Conservation (phyloP, 2,113 vertebrate genomes). For the Onychostoma macrolepis region DNA sequence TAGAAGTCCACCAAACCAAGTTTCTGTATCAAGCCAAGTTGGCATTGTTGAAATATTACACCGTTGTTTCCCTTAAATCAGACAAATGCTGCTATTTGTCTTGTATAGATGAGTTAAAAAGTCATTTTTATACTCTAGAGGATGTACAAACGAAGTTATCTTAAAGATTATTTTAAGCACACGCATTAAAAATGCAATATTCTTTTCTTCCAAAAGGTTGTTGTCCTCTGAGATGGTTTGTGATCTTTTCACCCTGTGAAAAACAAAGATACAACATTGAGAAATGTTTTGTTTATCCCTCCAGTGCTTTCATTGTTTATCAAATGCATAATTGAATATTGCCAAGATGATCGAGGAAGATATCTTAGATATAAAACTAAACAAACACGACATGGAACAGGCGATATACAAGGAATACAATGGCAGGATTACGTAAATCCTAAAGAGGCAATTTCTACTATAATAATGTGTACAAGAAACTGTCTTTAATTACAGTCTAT, state of each 20-base stretch:
- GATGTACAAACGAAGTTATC: neutral
- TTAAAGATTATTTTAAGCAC: neutral
- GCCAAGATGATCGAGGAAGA: neutral
- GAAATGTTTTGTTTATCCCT: neutral
- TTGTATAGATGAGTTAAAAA: neutral
- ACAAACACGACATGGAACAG: neutral
- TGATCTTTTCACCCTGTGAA: conserved; percentile 15
- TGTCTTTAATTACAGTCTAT: neutral
- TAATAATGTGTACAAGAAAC: conserved; percentile 21
- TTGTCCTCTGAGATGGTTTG: neutral
- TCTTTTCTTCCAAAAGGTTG: neutral
- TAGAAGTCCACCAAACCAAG: conserved; percentile 38
- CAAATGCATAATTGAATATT: conserved; percentile 6
- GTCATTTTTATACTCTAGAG: neutral
- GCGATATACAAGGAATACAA: neutral
- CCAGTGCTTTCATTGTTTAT: neutral
- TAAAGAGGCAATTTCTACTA: neutral
- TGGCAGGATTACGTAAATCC: neutral
- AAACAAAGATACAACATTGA: neutral
- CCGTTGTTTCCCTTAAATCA: neutral
- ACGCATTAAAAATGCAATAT: conserved; percentile 13
- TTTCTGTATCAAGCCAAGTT: conserved; percentile 17
- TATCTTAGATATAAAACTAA: neutral
- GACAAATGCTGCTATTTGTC: neutral
- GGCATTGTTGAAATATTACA: conserved; percentile 50